Percentiles rank a stretch among this genome's conserved stretches.
phyloP scores from a whole-genome alignment of 2,113 vertebrate genomes.

The Rissa tridactyla region DNA sequence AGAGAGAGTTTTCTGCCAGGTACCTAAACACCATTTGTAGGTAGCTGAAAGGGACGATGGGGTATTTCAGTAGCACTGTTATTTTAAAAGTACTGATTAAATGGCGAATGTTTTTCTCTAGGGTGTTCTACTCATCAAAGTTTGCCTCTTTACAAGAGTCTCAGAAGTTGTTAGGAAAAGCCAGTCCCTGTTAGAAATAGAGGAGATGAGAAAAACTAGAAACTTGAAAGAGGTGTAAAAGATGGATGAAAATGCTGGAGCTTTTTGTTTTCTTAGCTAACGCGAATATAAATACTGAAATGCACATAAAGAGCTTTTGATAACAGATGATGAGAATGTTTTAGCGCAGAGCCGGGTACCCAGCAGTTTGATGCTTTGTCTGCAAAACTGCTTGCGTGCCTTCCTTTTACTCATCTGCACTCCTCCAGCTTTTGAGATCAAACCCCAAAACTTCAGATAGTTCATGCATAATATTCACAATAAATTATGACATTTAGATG shows the following conservation, averaged over 20 bases:
- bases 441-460: not conserved
- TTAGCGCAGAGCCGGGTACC: not conserved
- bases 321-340: not conserved
- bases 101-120: not conserved
- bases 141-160: not conserved
- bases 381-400: not conserved
- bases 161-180: not conserved
- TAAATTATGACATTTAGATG: constrained; percentile 11
- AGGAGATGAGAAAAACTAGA: not conserved
- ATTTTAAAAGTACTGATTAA: not conserved
- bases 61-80: not conserved
- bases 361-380: not conserved
- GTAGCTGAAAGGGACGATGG: not conserved
- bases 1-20: not conserved
- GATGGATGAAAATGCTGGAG: not conserved
- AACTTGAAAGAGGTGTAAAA: not conserved
- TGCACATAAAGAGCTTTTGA: not conserved
- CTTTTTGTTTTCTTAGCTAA: constrained; percentile 2
- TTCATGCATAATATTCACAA: not conserved
- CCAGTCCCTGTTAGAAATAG: not conserved
- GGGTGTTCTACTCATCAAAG: not conserved
- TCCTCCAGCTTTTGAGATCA: not conserved
- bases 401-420: not conserved
- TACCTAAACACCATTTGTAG: not conserved
- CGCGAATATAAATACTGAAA: not conserved